Base-by-base conservation (phyloP, 2,888 invertebrate species). In the Epistrophe grossulariae region DNA sequence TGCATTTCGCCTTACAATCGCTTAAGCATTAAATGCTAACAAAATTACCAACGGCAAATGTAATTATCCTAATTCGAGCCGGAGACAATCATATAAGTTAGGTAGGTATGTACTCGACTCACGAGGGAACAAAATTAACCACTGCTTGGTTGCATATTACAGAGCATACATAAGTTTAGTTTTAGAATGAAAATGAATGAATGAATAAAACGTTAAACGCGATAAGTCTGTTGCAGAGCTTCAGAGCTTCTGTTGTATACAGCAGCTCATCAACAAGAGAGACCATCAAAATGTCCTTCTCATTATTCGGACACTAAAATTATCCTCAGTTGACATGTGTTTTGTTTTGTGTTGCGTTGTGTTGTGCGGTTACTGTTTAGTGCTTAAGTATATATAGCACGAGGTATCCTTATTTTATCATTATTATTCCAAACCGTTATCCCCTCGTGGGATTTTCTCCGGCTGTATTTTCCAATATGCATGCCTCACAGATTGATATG, bases 401-500 rank as follows among this genome's bases (percentile, higher is more conserved):
- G 15, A 35, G 13, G 60, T 48, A 40, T 77, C 45, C 66, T 71
- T 84, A 78, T 88, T 88, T 80, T 84, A 79, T 70, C 85, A 83
- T 85, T 88, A 85, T 85, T 88, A 83, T 80, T 79, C 82, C 82
- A 74, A 79, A 76, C 79, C 50, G 62, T 72, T 55, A 60, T 45
- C 48, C 64, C 70, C 89, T 90, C 91, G 90, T 91, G 91, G 91
- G 91, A 91, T 91, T 91, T 90, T 89, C 89, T 79, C 89, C 91
- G 91, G 91, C 91, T 91, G 91, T 89, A 89, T 89, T 90, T 91
- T 91, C 90, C 70, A 66, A 84, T 79, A 64, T 66, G 66, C 59
- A 79, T 79, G 64, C 68, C 60, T 66, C 28, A 60, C 73, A 73
- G 40, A 74, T 83, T 55, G 52, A 55, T 55, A 57, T 70, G 40